Percentiles rank a stretch among this genome's conserved stretches.
Conservation (phyloP, 2,797 vertebrate genomes). For the Peromyscus attwateri region DNA sequence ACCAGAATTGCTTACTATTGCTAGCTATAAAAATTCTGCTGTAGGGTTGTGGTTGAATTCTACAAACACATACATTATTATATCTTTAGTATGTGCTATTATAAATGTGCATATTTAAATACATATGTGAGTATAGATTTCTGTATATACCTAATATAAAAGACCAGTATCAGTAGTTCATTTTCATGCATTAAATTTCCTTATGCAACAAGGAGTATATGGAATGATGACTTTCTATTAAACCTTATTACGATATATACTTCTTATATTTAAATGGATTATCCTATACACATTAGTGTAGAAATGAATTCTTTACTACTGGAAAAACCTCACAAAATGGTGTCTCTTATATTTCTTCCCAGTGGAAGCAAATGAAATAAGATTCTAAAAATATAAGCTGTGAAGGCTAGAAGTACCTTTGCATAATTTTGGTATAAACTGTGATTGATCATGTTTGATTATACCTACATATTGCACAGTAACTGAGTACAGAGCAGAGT, state of each 20-base stretch:
- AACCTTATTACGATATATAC: background rate
- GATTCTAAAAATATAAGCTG: background rate
- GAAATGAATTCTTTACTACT: background rate
- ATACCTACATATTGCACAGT: background rate
- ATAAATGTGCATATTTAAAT: background rate
- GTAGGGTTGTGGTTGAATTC: background rate
- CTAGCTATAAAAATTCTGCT: constrained; percentile 39
- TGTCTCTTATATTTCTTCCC: background rate
- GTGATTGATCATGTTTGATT: background rate
- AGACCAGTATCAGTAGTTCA: background rate
- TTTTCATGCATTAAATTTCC: constrained; percentile 37
- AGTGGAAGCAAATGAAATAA: constrained; percentile 10
- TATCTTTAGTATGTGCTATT: background rate
- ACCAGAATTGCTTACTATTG: background rate
- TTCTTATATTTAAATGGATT: constrained; percentile 1
- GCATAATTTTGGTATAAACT: background rate
- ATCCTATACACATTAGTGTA: background rate
- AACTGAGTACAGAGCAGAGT: background rate
- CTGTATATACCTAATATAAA: background rate
- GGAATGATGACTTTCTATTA: background rate
- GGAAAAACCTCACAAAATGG: constrained; percentile 11
- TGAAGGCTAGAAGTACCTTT: background rate
- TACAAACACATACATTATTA: background rate
- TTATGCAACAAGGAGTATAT: background rate
- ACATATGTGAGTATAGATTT: background rate